Base-by-base conservation (phyloP, 2,888 invertebrate genomes). In the Nowickia ferox region DNA sequence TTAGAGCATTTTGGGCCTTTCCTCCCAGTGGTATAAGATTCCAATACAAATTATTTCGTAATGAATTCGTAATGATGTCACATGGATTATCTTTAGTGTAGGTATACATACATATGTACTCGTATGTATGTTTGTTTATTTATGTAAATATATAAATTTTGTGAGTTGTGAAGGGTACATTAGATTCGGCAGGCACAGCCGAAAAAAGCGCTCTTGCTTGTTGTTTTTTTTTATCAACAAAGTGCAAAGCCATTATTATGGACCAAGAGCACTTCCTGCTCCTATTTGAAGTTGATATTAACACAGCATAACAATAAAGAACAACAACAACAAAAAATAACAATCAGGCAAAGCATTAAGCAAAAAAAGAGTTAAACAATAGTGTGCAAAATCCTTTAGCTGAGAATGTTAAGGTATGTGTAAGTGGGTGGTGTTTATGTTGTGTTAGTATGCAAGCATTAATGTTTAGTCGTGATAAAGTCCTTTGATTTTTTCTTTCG, bases 231-330 rank as follows among this genome's bases (percentile, higher is more conserved):
- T 44, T n/a, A n/a, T n/a, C n/a, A 82, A 79, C 83, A 79, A 76
- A 71, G 66, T 66, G 69, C 66, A 80, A 77, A 79, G 75, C 72
- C 71, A 79, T 79, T 76, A 84, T 83, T 75, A 76, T 66, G 79
- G 83, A 75, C 83, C 83, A 66, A 79, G 76, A 68, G 80, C 72
- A 84, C 86, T 86, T 86, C 84, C 86, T 76, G 55, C 74, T 77
- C 84, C 80, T 75, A 68, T 84, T 84, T 84, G 76, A 72, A 79
- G 79, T 83, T 79, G 76, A 83, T 72, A 55, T 55, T 66, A 51
- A 57, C 65, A 71, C 53, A 59, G 42, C 69, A 74, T 55, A 69
- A 76, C 40, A 75, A 57, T 17, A 48, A 65, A 65, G 63, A 22
- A 66, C 30, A 30, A 19, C 11, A 46, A 51, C 13, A 65, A 48